Base-by-base conservation (phyloP, 1,140 invertebrate species). In the Anastrepha ludens region DNA sequence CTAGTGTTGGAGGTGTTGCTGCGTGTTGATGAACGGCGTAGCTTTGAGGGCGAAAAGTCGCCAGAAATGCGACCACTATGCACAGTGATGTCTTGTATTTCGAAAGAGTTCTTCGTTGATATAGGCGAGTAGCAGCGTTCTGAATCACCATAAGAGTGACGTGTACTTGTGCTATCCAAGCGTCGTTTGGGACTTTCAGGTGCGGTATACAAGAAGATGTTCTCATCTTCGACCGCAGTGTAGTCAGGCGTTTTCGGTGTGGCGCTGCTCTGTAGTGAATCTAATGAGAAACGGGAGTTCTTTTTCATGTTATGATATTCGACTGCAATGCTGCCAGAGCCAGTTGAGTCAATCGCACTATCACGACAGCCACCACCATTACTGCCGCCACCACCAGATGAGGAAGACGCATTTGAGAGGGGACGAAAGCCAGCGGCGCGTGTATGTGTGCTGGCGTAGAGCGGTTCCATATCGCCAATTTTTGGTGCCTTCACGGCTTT, bases 171-270 rank as follows among this genome's bases (percentile, higher is more conserved):
- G 86, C 91, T 91, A 44, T 92, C 91, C 78, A 91, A 20, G 7
- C 90, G 67, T 2, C 90, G 88, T 55, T 91, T 93, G 0, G 92
- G 92, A 81, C 91, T 91, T 41, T 93, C 91, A 2, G 92, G 92
- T 1, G 91, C 92, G 0, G 92, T 93, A 86, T 92, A 93, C 2
- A 93, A 88, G 59, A 92, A 93, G n/a, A 93, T 92, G 88, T 90
- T 91, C 86, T 93, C 92, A 87, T 93, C 92, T 64, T 92, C 91
- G 9, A 91, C 91, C 0, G 92, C 92, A 9, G 91, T 91, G 62
- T 93, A 93, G 20, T 93, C 92, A 0, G 92, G 92, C 0, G 92
- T 93, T 85, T 92, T 93, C 41, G 92, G 91, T 41, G 91, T 93
- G 41, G 91, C 90, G 64, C 92, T 92, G 62, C 91, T 93, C 29